These are phyloP conservation scores for Lutraria lutraria DNA, from an alignment of 2,888 invertebrate genomes.

Conservation along the genomic window DNA sequence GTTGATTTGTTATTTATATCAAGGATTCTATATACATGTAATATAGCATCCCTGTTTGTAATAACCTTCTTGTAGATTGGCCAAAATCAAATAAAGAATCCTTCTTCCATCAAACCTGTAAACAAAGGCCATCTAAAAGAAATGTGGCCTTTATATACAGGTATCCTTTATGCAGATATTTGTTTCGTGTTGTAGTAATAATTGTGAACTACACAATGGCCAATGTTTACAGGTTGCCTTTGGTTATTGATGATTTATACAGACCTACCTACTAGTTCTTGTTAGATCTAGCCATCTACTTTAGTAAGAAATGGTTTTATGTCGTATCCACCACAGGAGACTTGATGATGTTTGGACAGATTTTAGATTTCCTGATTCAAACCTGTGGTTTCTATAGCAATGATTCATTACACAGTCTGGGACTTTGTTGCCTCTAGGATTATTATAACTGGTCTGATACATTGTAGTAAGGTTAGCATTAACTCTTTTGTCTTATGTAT, in stretches of 20 bases:
- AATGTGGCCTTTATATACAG: too few relatives aligned
- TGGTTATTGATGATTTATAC: too few relatives aligned
- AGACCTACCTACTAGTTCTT: too few relatives aligned
- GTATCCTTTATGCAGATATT: too few relatives aligned
- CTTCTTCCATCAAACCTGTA: too few relatives aligned
- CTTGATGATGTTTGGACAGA: not conserved
- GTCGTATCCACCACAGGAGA: not conserved
- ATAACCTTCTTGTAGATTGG: too few relatives aligned
- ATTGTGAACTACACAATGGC: too few relatives aligned
- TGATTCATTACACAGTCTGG: not conserved
- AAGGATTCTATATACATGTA: not conserved
- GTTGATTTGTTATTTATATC: not conserved
- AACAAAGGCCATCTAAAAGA: too few relatives aligned
- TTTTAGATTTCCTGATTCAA: conserved; percentile 13
- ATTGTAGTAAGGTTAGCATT: not conserved
- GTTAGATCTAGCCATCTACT: not conserved
- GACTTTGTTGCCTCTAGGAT: not conserved
- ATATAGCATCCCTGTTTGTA: too few relatives aligned
- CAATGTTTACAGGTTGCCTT: too few relatives aligned
- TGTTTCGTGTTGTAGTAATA: too few relatives aligned
- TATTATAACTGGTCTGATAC: not conserved
- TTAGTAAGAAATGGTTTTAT: not conserved
- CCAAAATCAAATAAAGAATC: too few relatives aligned
- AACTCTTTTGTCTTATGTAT: not conserved
- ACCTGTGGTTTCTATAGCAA: conserved; percentile 8